Evolutionary conservation across 92 coral and sea anemone species (phyloP), one percentile per base, ranked within the genome.

Genomic region (Palythoa caribaeorum): DNA sequence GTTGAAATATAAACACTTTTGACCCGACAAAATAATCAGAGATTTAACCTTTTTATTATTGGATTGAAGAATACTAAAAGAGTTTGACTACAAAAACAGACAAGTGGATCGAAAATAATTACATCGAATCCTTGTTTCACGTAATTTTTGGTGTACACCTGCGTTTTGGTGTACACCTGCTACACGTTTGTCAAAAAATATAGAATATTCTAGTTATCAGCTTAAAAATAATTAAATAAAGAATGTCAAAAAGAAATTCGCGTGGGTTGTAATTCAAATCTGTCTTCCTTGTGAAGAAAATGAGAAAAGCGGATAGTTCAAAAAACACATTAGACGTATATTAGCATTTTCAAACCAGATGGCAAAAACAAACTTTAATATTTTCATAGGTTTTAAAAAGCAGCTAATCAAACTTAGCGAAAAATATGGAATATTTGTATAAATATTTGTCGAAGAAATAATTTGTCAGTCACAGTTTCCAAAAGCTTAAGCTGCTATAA

Each of bases 1-100:
- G 75, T 55, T 35, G 5, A 66, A 81, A 6, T 81, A 62, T 81
- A 81, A 81, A 81, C 85, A 80, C n/a, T 15, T 39, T 60, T 62
- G 55, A 80, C 21, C 36, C 0, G 60, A n/a, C 14, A 44, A 66
- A 66, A 39, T 66, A 54, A 66, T 66, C 75, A 81, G 21, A 21
- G 44, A 57, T 44, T 65, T 65, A 81, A 66, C n/a, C 8, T 5
- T 81, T 13, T 44, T 21, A 44, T 47, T 15, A 81, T 66, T 81
- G 75, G 62, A 13, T 20, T 39, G 5, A 5, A 16, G 37, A 81
- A 52, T 38, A 55, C 13, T 13, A 10, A 11, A 17, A 14, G 65
- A 59, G 65, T 59, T 11, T 13, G 19, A 59, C 65, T 13, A 59
- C 65, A 14, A 17, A 59, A 59, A 59, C 3, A 59, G 19, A 59